phyloP scores from a whole-genome alignment of 2,797 vertebrate genomes.

The Phylloscopus collybita region DNA sequence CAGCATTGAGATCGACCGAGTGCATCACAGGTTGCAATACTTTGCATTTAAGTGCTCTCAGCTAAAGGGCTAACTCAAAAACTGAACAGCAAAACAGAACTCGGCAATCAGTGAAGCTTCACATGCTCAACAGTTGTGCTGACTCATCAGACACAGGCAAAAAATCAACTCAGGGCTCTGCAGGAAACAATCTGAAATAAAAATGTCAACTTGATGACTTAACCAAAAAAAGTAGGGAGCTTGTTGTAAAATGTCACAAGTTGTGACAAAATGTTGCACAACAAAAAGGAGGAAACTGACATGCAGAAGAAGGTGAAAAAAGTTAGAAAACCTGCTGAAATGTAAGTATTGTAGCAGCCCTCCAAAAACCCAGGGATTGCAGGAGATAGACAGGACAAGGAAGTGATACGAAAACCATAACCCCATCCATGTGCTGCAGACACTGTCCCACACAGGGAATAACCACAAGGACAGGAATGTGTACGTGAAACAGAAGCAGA shows the following conservation, averaged over 20 bases:
- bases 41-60: neutral
- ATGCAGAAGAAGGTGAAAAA: neutral
- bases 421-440: accelerated
- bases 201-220: neutral
- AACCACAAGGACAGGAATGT: neutral
- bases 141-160: neutral
- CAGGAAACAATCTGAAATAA: neutral
- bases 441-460: neutral
- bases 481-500: accelerated
- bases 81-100: neutral
- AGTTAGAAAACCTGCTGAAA: neutral
- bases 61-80: neutral
- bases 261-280: neutral
- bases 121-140: neutral
- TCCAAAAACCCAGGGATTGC: neutral
- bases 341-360: neutral
- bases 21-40: neutral
- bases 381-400: neutral
- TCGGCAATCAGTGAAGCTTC: neutral
- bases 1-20: accelerated
- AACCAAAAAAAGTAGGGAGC: neutral
- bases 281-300: neutral
- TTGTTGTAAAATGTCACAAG: neutral
- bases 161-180: neutral
- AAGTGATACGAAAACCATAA: neutral